Percentiles rank a stretch among this genome's conserved stretches.
Evolutionary conservation across 2,888 invertebrate genomes (phyloP).

Genomic region (Heterodera filipjevi): DNA sequence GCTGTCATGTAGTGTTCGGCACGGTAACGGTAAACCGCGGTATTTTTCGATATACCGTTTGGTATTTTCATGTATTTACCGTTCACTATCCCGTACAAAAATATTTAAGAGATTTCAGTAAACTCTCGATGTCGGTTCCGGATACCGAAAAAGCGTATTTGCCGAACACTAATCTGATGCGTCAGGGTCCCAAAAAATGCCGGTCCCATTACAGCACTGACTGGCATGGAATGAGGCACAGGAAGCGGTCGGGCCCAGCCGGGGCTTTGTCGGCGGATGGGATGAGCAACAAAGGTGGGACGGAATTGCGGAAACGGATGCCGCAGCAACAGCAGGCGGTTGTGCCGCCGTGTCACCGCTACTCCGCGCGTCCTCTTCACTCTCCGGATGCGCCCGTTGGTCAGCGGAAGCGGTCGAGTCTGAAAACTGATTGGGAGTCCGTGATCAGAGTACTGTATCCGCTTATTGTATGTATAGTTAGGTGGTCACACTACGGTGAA

Average conservation of each 20-base stretch:
- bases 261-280: slow-evolving; percentile 3
- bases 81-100: too few relatives aligned
- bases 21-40: too few relatives aligned
- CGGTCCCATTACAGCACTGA: background rate
- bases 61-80: too few relatives aligned
- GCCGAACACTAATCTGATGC: background rate
- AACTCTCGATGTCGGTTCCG: too few relatives aligned
- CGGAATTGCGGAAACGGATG: slow-evolving; percentile 1
- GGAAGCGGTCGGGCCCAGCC: slow-evolving; percentile 23
- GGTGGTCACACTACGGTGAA: too few relatives aligned
- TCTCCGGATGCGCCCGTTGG: slow-evolving; percentile 65
- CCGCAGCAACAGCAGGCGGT: background rate
- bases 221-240: slow-evolving; percentile 25
- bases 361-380: slow-evolving; percentile 36
- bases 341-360: background rate
- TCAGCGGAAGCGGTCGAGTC: slow-evolving; percentile 44
- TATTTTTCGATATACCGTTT: too few relatives aligned
- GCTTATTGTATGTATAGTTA: too few relatives aligned
- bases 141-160: too few relatives aligned
- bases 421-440: background rate
- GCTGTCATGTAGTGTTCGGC: too few relatives aligned
- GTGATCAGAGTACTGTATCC: too few relatives aligned
- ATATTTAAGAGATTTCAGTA: too few relatives aligned
- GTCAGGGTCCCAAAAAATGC: background rate
- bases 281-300: background rate